A percentile compares a stretch with the other conserved stretches of the same genome.
phyloP scores from a whole-genome alignment of 2,113 vertebrate species.

The Saccopteryx leptura region DNA sequence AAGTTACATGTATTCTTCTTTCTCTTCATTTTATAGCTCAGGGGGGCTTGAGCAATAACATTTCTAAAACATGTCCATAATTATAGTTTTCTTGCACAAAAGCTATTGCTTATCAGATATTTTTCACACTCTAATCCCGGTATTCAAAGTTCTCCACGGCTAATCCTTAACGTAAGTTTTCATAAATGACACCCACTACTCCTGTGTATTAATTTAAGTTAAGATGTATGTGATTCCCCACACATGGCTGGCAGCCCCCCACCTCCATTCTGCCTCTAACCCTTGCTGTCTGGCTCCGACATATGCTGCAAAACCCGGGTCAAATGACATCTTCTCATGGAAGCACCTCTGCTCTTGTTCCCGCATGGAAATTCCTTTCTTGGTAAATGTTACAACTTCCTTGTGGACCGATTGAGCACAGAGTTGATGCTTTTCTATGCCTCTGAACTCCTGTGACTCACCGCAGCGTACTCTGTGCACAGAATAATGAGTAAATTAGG shows the following conservation, averaged over 20 bases:
- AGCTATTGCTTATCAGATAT: background rate
- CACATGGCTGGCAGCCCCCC: accelerated
- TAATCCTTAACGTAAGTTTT: background rate
- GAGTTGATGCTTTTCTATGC: background rate
- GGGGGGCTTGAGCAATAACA: background rate
- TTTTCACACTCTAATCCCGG: background rate
- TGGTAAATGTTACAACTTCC: background rate
- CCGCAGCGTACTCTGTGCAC: background rate
- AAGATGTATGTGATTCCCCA: accelerated
- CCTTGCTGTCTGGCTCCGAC: too few relatives aligned
- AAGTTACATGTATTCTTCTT: too few relatives aligned
- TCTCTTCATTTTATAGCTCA: background rate
- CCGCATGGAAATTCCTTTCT: background rate
- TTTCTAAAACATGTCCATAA: background rate
- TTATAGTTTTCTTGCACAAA: background rate
- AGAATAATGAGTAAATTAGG: background rate
- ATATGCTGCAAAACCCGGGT: background rate
- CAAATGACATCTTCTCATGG: accelerated
- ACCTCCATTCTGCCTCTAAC: accelerated
- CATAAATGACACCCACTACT: background rate
- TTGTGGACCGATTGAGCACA: accelerated
- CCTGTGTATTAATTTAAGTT: too few relatives aligned
- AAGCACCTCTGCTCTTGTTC: background rate
- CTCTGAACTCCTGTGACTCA: accelerated
- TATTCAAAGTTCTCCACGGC: accelerated